phyloP scores from a whole-genome alignment of 92 coral and sea anemone species.

The Pocillopora grandis region DNA sequence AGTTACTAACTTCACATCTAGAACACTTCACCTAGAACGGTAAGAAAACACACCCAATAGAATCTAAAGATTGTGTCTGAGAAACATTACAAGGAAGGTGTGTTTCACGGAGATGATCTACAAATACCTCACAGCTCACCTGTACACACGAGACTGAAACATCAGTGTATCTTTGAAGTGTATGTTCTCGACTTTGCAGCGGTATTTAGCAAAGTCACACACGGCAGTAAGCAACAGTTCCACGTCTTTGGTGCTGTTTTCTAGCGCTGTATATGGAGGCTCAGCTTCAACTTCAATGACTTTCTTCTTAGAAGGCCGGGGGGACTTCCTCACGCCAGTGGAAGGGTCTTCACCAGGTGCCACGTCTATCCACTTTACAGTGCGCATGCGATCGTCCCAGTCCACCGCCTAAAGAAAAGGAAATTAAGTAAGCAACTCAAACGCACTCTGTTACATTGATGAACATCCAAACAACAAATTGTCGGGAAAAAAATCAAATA shows the following conservation, averaged over 20 bases:
- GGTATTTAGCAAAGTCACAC: constrained; percentile 85
- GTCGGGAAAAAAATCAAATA: too few species aligned
- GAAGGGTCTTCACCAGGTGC: constrained; percentile 61
- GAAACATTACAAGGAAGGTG: too few species aligned
- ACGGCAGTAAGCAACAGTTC: constrained; percentile 78
- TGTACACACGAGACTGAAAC: constrained; percentile 95
- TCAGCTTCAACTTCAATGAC: constrained; percentile 92
- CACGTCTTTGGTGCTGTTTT: constrained; percentile 80
- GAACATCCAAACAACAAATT: too few species aligned
- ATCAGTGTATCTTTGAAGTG: constrained; percentile 96
- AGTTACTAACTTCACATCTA: too few species aligned
- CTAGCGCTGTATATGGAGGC: constrained; percentile 87
- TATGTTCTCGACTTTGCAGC: constrained; percentile 69
- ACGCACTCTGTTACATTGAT: too few species aligned
- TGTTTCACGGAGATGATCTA: background rate
- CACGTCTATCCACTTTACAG: constrained; percentile 93
- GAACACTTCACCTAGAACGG: too few species aligned
- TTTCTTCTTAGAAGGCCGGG: constrained; percentile 86
- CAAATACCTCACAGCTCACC: constrained; percentile 42
- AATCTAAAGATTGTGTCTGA: too few species aligned
- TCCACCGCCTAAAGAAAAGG: constrained; percentile 80
- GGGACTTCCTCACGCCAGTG: constrained; percentile 55
- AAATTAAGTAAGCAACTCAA: background rate
- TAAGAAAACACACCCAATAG: too few species aligned
- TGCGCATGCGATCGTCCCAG: constrained; percentile 99